Base-by-base conservation (phyloP, 2,797 vertebrate genomes). In the Galago senegalensis region DNA sequence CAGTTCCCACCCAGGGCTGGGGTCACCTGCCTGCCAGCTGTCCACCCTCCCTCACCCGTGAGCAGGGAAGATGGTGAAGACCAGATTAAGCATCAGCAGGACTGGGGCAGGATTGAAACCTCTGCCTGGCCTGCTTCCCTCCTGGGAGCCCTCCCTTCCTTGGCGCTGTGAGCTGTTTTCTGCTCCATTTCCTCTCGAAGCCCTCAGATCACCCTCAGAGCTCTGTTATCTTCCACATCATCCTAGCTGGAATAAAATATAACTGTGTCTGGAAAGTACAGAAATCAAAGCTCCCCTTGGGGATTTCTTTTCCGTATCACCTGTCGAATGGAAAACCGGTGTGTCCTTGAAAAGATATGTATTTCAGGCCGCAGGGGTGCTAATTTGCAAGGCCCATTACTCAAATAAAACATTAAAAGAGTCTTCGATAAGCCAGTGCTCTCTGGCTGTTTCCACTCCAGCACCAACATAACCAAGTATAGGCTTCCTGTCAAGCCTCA, bases 321-420 rank as follows among this genome's bases (percentile, higher is more conserved):
- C 98, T 98, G 98, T 98, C 93, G 89, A 97, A 98, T 97, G 21
- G 69, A 98, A 97, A 98, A 96, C 98, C 73, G 1, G 88, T 91
- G 1, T 95, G 98, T 98, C 98, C 98, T 98, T 98, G 98, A 98
- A 97, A 98, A 98, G 98, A 97, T 98, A 98, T 90, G 97, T 98
- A 98, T 98, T 98, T 98, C 94, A 75, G 97, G 98, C 98, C 17
- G n/a, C 97, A 56, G 95, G 98, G 98, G 97, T 97, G 98, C 98
- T 99, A 97, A 98, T 98, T 98, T 99, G 98, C 98, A 98, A 98
- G 98, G 98, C 97, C 98, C 98, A 98, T 99, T 98, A 98, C 98
- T 99, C 98, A 99, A 98, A 98, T 5, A 85, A 97, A 98, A 98
- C 98, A 97, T 98, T 98, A 97, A 98, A 98, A 97, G 97, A 91